These are phyloP conservation scores for Nyctibius grandis DNA, from an alignment of 2,797 vertebrate genomes.

Conservation along the genomic window DNA sequence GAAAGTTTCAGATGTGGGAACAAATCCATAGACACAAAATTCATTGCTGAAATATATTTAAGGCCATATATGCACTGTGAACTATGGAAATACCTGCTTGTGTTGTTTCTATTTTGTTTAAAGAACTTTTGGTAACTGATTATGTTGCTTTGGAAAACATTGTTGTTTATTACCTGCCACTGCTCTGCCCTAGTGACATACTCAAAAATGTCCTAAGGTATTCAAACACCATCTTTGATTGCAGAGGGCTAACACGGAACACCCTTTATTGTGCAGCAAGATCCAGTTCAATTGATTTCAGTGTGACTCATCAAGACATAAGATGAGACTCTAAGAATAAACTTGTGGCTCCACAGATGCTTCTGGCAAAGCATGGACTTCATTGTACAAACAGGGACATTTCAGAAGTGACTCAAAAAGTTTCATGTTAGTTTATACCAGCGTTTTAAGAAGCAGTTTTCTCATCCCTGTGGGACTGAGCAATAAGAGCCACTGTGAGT, in stretches of 20 bases:
- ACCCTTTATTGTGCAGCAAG: neutral
- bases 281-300: neutral
- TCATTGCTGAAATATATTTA: neutral
- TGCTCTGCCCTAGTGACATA: neutral
- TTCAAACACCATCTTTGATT: neutral
- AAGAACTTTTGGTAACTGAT: neutral
- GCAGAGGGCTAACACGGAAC: neutral
- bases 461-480: neutral
- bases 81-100: neutral
- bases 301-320: neutral
- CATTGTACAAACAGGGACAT: neutral
- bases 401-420: neutral
- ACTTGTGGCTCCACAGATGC: neutral
- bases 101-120: constrained; percentile 6
- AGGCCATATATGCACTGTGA: neutral
- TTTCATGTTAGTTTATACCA: neutral
- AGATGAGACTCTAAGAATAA: neutral
- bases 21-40: neutral
- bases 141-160: neutral
- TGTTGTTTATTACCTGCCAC: neutral
- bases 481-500: neutral
- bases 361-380: neutral
- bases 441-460: neutral
- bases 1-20: constrained; percentile 29
- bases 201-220: neutral